phyloP scores from a whole-genome alignment of 2,797 vertebrate species.

The Orestias chungarensis region DNA sequence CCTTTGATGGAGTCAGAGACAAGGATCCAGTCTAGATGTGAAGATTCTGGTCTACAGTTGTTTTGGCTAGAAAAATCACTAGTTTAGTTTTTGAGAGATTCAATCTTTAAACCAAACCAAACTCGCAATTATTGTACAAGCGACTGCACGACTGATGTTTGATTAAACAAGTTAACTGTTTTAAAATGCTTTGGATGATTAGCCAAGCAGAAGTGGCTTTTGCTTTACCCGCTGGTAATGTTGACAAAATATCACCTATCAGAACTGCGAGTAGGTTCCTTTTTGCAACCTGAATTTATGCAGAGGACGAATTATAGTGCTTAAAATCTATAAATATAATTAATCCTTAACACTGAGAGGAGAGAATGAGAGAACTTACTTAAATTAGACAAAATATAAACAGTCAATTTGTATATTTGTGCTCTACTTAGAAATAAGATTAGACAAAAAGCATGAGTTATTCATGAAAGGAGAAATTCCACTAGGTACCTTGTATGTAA shows the following conservation, averaged over 20 bases:
- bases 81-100: no score
- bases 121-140: no score
- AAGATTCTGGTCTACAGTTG: no score
- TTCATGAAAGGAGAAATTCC: slow-evolving; percentile 72
- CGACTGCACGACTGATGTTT: no score
- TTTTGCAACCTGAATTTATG: neutral
- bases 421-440: slow-evolving; percentile 68
- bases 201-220: neutral
- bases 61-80: no score
- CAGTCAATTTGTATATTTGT: slow-evolving; percentile 51
- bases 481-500: slow-evolving; percentile 69
- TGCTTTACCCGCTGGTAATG: neutral
- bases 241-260: neutral
- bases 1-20: no score
- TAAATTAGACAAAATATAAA: slow-evolving; percentile 53
- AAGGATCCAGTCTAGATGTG: no score
- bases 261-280: neutral
- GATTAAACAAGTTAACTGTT: neutral
- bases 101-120: no score
- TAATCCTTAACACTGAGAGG: slow-evolving; percentile 17
- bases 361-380: slow-evolving; percentile 39
- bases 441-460: slow-evolving; percentile 70
- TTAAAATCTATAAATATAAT: slow-evolving; percentile 20
- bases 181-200: neutral
- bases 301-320: neutral